These are phyloP conservation scores for Morpho deidamia DNA, from an alignment of 2,888 invertebrate genomes.

Conservation along the genomic window DNA sequence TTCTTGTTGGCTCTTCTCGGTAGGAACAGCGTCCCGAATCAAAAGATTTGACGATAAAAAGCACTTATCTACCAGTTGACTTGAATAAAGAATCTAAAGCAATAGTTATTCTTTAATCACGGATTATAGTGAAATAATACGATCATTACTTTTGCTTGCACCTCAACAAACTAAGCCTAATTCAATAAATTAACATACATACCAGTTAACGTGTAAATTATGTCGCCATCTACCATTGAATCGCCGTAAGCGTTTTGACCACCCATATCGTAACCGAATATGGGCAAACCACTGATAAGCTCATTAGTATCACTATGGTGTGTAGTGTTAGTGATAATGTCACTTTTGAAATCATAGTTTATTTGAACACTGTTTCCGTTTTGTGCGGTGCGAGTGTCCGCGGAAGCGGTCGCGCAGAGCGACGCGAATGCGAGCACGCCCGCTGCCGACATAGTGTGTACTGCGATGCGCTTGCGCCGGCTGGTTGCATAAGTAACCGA, in stretches of 20 bases:
- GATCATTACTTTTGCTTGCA: not conserved
- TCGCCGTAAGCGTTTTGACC: not conserved
- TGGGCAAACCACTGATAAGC: not conserved
- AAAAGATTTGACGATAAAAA: too few relatives aligned
- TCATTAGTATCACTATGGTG: not conserved
- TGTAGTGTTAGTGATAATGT: not conserved
- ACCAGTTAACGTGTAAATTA: constrained; percentile 8
- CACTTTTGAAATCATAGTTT: constrained; percentile 2
- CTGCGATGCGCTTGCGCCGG: constrained; percentile 16
- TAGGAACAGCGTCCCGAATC: too few relatives aligned
- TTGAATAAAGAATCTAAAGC: too few relatives aligned
- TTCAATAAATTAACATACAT: not conserved
- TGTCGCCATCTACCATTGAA: not conserved
- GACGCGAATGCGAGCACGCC: constrained; percentile 19
- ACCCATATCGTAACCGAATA: not conserved
- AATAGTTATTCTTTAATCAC: too few relatives aligned
- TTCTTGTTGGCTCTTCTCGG: too few relatives aligned
- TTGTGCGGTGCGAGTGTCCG: constrained; percentile 1
- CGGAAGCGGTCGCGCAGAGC: constrained; percentile 12
- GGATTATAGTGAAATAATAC: too few relatives aligned
- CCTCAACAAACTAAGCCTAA: not conserved
- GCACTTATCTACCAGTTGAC: too few relatives aligned
- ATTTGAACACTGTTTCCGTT: not conserved
- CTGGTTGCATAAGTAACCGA: constrained; percentile 11
- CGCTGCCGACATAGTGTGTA: constrained; percentile 29